Evolutionary conservation across 2,888 invertebrate species (phyloP).

Genomic region (Oxycera nigricornis): DNA sequence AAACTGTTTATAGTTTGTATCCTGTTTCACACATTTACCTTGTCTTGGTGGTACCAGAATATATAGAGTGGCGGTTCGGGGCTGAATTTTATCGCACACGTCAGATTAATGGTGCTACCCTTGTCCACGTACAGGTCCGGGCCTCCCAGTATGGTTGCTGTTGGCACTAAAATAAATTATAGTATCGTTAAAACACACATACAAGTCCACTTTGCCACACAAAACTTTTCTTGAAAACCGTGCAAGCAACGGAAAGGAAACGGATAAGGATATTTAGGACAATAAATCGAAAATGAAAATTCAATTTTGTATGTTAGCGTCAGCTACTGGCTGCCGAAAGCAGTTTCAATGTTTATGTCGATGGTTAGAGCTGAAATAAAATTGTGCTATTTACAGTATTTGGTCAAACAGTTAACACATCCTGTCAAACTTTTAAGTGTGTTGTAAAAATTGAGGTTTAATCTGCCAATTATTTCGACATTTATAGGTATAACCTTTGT

Average conservation of each 20-base stretch:
- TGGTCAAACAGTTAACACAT: too few relatives aligned
- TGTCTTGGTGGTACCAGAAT: constrained; percentile 95
- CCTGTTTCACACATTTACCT: constrained; percentile 68
- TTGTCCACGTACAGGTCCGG: constrained; percentile 83
- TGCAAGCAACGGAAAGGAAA: constrained; percentile 15
- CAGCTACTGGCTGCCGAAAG: background rate
- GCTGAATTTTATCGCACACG: constrained; percentile 79
- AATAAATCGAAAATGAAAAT: constrained; percentile 36
- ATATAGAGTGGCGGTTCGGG: constrained; percentile 91
- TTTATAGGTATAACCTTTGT: too few relatives aligned
- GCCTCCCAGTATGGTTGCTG: constrained; percentile 80
- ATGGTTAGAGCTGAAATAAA: background rate
- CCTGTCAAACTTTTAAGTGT: too few relatives aligned
- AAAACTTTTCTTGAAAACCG: constrained; percentile 54
- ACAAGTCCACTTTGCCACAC: constrained; percentile 46
- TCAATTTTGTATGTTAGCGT: constrained; percentile 13
- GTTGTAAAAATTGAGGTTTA: too few relatives aligned
- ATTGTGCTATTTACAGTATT: background rate
- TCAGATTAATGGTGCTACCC: constrained; percentile 83
- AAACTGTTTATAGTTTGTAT: constrained; percentile 2
- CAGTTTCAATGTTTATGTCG: constrained; percentile 9
- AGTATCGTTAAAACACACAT: constrained; percentile 30
- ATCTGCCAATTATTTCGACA: too few relatives aligned
- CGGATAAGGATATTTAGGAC: constrained; percentile 21
- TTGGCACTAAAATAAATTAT: constrained; percentile 69